These are phyloP conservation scores for Holocentrus rufus DNA, from an alignment of 2,797 vertebrate species.

Conservation along the genomic window DNA sequence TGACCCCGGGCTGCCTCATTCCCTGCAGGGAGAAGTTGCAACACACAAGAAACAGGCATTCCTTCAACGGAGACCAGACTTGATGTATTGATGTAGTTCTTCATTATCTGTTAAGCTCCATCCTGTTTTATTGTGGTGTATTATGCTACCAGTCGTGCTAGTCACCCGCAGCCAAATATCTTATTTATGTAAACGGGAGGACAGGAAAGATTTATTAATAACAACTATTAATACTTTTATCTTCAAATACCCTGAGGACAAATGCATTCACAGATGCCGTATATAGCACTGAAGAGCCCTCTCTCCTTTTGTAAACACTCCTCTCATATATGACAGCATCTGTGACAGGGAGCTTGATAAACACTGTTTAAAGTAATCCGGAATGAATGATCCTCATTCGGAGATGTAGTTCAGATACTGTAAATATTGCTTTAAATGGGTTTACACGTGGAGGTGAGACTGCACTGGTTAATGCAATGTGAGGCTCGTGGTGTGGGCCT, in stretches of 20 bases:
- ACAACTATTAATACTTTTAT: conserved; percentile 47
- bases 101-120: conserved; percentile 20
- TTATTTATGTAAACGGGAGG: conserved; percentile 31
- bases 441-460: conserved; percentile 73
- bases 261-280: conserved; percentile 42
- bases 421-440: conserved; percentile 74
- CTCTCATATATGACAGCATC: conserved; percentile 48
- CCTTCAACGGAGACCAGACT: conserved; percentile 22
- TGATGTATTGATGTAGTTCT: conserved; percentile 31
- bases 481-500: conserved; percentile 42
- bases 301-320: conserved; percentile 58
- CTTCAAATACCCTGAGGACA: conserved; percentile 28
- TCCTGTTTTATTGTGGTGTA: conserved; percentile 35
- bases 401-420: conserved; percentile 46
- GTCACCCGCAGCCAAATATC: conserved; percentile 27
- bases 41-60: conserved; percentile 23
- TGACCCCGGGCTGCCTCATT: conserved; percentile 9
- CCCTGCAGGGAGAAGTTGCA: conserved; percentile 8
- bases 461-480: conserved; percentile 61
- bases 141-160: conserved; percentile 50
- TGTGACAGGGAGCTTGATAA: conserved; percentile 53
- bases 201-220: conserved; percentile 38
- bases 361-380: conserved; percentile 55
- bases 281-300: conserved; percentile 41
- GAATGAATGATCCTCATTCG: conserved; percentile 52